These are phyloP conservation scores for Neomonachus schauinslandi DNA, from an alignment of 2,113 vertebrate species.

Conservation along the genomic window DNA sequence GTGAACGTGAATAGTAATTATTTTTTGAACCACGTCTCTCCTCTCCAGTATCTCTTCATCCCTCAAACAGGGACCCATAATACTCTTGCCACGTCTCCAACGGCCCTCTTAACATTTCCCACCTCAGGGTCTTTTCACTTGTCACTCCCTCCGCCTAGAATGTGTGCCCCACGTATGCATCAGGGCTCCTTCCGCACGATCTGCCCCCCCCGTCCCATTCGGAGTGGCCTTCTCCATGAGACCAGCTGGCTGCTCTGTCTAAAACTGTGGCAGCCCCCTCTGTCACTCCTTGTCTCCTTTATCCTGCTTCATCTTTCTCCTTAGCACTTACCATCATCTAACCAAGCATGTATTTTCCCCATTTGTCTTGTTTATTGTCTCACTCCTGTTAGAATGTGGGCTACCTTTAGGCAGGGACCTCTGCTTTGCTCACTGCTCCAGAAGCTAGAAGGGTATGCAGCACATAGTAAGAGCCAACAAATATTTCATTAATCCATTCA, in stretches of 20 bases:
- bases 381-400: neutral
- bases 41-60: neutral
- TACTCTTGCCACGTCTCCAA: neutral
- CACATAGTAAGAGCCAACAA: neutral
- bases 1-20: neutral
- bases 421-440: neutral
- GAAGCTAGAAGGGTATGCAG: neutral
- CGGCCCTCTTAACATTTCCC: neutral
- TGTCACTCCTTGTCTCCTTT: neutral
- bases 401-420: neutral
- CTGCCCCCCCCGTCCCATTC: neutral
- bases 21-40: neutral
- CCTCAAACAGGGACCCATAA: neutral
- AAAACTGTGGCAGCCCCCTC: neutral
- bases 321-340: neutral
- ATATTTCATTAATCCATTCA: neutral
- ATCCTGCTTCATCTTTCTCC: neutral
- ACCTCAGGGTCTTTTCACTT: neutral
- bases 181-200: neutral
- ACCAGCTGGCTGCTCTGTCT: too few relatives aligned
- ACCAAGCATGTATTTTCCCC: neutral
- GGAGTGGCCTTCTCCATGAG: accelerated
- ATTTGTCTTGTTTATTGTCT: neutral
- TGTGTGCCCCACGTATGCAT: accelerated
- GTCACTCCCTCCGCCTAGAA: neutral